Percentiles rank a stretch among this genome's conserved stretches.
These are phyloP conservation scores for Montipora cactus DNA, from an alignment of 64 coral and sea anemone species.

Conservation along the genomic window DNA sequence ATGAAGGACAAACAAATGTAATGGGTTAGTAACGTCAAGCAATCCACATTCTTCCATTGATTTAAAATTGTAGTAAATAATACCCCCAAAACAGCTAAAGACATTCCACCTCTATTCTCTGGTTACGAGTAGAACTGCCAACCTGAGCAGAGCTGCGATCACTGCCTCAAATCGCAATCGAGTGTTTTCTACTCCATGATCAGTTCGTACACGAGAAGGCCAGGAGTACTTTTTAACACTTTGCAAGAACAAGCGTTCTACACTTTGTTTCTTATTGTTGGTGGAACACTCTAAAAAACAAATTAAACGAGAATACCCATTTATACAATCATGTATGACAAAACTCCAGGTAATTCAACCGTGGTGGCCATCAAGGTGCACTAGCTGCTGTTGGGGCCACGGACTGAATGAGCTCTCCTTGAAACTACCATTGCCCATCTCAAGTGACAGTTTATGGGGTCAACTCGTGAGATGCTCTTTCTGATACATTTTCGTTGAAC, in stretches of 20 bases:
- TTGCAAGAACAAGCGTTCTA: neutral
- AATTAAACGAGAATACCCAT: slow-evolving; percentile 61
- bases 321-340: slow-evolving; percentile 44
- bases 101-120: slow-evolving; percentile 70
- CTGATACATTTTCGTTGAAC: no score
- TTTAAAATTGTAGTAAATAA: slow-evolving; percentile 51
- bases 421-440: no score
- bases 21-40: neutral
- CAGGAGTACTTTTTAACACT: neutral
- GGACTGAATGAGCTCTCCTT: neutral
- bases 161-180: neutral
- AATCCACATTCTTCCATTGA: slow-evolving; percentile 60
- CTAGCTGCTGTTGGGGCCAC: slow-evolving; percentile 31
- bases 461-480: no score
- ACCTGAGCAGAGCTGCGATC: neutral
- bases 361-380: slow-evolving; percentile 46
- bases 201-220: neutral
- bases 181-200: neutral
- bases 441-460: no score
- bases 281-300: neutral
- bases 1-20: slow-evolving; percentile 41
- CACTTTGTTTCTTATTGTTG: slow-evolving; percentile 40
- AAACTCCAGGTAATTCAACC: slow-evolving; percentile 27
- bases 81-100: slow-evolving; percentile 23
- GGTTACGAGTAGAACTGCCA: slow-evolving; percentile 19